Conservation (phyloP, 2,113 vertebrate genomes). For the Okapia johnstoni region DNA sequence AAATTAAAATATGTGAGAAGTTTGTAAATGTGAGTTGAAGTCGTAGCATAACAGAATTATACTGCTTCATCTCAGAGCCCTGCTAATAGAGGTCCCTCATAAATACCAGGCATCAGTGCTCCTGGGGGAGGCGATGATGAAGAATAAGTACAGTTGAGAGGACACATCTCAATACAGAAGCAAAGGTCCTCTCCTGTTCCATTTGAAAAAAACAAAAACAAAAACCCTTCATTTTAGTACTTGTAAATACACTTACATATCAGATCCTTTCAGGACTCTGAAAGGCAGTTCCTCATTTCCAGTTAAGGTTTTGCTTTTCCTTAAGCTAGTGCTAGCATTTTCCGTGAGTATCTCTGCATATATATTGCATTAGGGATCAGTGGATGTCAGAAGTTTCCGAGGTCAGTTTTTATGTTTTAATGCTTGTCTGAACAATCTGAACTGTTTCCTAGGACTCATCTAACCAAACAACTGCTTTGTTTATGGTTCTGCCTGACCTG, state of each 20-base stretch:
- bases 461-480: background rate
- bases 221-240: background rate
- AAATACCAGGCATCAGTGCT: background rate
- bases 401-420: constrained; percentile 35
- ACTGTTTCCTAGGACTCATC: background rate
- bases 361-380: background rate
- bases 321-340: background rate
- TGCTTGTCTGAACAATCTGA: constrained; percentile 22
- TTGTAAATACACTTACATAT: background rate
- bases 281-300: background rate
- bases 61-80: background rate
- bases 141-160: background rate
- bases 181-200: background rate
- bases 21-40: constrained; percentile 39
- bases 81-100: background rate
- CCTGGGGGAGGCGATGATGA: background rate
- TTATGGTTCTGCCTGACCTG: constrained; percentile 26
- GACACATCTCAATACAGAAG: background rate
- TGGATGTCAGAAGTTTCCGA: constrained; percentile 8
- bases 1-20: constrained; percentile 54
- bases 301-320: background rate
- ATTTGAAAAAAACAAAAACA: background rate
- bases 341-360: background rate
- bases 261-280: background rate
- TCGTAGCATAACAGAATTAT: background rate